These are phyloP conservation scores for Sphaerolaimus hirsutus DNA, from an alignment of 2,888 invertebrate genomes.

Conservation along the genomic window DNA sequence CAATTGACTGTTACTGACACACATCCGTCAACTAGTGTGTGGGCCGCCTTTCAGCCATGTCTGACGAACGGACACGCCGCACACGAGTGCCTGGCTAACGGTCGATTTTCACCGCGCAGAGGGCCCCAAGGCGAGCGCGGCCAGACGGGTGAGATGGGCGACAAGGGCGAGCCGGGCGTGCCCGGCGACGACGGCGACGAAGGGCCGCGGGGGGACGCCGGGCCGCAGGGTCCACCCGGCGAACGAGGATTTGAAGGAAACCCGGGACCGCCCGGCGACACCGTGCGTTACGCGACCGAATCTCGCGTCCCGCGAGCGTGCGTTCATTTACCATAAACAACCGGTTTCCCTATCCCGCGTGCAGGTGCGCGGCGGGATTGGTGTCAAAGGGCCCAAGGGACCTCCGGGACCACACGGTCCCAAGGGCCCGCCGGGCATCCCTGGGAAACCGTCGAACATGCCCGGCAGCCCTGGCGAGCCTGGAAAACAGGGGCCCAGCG, in stretches of 20 bases:
- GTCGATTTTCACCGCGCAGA: not conserved
- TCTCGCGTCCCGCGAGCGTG: conserved; percentile 3
- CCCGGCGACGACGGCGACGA: conserved; percentile 15
- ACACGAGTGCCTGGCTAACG: conserved; percentile 3
- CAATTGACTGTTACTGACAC: no score
- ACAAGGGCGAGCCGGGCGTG: conserved; percentile 12
- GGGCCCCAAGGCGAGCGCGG: conserved; percentile 24
- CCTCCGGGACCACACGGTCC: conserved; percentile 12
- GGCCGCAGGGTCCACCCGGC: conserved; percentile 7
- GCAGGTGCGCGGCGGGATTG: conserved; percentile 7
- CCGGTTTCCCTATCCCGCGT: not conserved
- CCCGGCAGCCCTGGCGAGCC: conserved; percentile 6
- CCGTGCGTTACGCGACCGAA: no score
- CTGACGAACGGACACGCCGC: no score
- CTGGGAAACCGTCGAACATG: conserved; percentile 14
- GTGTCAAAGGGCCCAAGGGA: conserved; percentile 15
- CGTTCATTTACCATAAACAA: not conserved
- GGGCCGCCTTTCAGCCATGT: no score
- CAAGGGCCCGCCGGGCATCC: conserved; percentile 6
- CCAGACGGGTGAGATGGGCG: conserved; percentile 13
- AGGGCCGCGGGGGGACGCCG: conserved; percentile 10
- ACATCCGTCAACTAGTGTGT: no score
- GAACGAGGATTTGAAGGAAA: not conserved
- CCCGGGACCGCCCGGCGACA: not conserved
- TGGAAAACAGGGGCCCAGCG: conserved; percentile 13